Evolutionary conservation across 2,797 vertebrate species (phyloP).

Genomic region (Hemitrygon akajei): DNA sequence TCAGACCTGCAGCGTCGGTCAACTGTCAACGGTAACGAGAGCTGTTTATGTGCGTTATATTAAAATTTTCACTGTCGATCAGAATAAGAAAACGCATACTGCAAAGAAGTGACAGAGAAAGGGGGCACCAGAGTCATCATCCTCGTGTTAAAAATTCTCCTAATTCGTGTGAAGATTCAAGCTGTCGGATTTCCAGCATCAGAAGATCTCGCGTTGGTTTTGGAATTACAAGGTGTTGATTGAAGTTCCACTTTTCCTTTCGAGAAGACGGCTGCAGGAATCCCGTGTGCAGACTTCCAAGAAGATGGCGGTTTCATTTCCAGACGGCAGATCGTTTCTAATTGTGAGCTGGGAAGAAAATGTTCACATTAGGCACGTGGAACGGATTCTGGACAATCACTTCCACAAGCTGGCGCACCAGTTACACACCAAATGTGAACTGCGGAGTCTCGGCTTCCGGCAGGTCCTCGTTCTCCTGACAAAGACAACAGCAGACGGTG

Average conservation of each 20-base stretch:
- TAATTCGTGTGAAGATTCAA: neutral
- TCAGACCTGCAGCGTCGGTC: neutral
- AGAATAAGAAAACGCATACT: neutral
- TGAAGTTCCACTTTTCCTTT: neutral
- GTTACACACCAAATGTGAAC: neutral
- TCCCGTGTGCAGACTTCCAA: neutral
- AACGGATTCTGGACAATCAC: neutral
- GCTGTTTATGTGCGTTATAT: neutral
- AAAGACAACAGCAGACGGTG: neutral
- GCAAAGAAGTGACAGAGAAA: neutral
- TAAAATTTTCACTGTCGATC: neutral
- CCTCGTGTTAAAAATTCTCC: neutral
- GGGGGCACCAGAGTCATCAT: neutral
- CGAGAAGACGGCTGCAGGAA: neutral
- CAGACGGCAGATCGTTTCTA: conserved; percentile 2
- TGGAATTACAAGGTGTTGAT: neutral
- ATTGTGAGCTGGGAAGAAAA: neutral
- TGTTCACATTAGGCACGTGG: neutral
- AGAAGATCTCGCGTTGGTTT: neutral
- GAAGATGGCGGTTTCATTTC: conserved; percentile 26
- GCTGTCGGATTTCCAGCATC: neutral
- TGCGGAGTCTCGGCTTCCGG: neutral
- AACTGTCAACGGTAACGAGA: neutral
- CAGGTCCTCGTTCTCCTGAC: neutral
- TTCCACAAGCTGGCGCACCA: neutral